A percentile compares a stretch with the other conserved stretches of the same genome.
Evolutionary conservation across 2,888 invertebrate genomes (phyloP).

Genomic region (Metopia argyrocephala): DNA sequence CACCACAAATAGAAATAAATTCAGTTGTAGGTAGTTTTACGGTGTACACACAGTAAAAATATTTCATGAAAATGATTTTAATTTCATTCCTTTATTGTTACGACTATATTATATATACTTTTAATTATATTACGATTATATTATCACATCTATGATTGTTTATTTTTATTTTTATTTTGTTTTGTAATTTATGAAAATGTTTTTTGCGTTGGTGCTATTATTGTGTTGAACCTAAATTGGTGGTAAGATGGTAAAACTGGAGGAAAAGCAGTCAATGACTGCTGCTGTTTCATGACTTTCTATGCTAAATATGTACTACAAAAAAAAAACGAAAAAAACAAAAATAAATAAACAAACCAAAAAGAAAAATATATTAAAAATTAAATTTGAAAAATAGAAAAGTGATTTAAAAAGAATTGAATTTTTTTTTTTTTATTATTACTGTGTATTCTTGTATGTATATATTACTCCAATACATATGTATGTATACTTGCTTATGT

Average conservation of each 20-base stretch:
- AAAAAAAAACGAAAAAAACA: too few relatives aligned
- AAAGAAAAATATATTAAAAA: too few relatives aligned
- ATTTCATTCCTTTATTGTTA: background rate
- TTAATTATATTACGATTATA: background rate
- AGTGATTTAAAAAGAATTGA: too few relatives aligned
- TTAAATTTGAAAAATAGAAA: too few relatives aligned
- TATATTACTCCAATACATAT: background rate
- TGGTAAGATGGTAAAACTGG: background rate
- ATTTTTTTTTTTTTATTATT: too few relatives aligned
- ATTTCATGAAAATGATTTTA: background rate
- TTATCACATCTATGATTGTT: background rate
- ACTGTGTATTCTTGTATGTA: too few relatives aligned
- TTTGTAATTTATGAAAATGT: conserved; percentile 14
- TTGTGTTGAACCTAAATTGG: conserved; percentile 4
- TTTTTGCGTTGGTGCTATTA: background rate
- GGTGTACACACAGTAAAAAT: background rate
- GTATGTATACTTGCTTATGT: background rate
- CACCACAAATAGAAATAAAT: conserved; percentile 19
- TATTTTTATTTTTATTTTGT: background rate
- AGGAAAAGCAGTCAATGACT: conserved; percentile 42
- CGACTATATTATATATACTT: background rate
- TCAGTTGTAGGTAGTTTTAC: conserved; percentile 12
- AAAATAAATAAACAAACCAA: too few relatives aligned
- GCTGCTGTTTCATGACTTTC: conserved; percentile 12
- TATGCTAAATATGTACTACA: too few relatives aligned